A percentile compares a stretch with the other conserved stretches of the same genome.
phyloP scores from a whole-genome alignment of 2,797 vertebrate species.

The Synaphobranchus kaupii region DNA sequence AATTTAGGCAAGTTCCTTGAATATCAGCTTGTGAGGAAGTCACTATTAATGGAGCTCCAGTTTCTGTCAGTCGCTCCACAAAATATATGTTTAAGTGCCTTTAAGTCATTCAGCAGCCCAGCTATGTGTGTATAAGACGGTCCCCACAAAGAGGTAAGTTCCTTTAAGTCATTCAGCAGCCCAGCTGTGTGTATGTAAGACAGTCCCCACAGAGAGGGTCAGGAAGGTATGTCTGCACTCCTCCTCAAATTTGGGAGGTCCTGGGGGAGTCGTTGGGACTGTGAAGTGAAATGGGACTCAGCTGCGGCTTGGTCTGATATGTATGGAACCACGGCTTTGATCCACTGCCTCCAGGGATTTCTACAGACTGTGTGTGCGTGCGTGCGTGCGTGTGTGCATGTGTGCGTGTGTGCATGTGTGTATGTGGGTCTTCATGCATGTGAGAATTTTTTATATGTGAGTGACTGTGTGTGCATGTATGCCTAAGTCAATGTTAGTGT shows the following conservation, averaged over 20 bases:
- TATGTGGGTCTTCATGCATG: not conserved
- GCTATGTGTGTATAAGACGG: too few species aligned
- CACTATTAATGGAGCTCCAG: not conserved
- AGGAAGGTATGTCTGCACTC: too few species aligned
- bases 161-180: not conserved
- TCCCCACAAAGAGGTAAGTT: too few species aligned
- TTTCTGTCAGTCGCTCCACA: not conserved
- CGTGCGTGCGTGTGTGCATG: not conserved
- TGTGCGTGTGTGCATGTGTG: not conserved
- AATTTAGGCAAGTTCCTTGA: too few species aligned
- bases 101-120: slow-evolving; percentile 14
- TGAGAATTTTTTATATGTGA: not conserved
- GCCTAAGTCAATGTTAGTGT: not conserved
- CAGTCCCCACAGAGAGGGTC: not conserved
- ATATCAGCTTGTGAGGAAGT: not conserved
- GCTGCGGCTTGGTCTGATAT: slow-evolving; percentile 46
- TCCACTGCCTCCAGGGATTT: slow-evolving; percentile 22
- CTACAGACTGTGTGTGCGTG: not conserved
- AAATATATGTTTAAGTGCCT: slow-evolving; percentile 10
- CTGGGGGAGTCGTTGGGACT: not conserved
- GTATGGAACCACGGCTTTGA: slow-evolving; percentile 19
- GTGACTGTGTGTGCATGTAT: not conserved
- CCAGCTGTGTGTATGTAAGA: not conserved
- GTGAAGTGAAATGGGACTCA: slow-evolving; percentile 36
- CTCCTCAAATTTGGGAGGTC: not conserved